These are phyloP conservation scores for Heliconius himera DNA, from an alignment of 1,140 invertebrate genomes.

Conservation along the genomic window DNA sequence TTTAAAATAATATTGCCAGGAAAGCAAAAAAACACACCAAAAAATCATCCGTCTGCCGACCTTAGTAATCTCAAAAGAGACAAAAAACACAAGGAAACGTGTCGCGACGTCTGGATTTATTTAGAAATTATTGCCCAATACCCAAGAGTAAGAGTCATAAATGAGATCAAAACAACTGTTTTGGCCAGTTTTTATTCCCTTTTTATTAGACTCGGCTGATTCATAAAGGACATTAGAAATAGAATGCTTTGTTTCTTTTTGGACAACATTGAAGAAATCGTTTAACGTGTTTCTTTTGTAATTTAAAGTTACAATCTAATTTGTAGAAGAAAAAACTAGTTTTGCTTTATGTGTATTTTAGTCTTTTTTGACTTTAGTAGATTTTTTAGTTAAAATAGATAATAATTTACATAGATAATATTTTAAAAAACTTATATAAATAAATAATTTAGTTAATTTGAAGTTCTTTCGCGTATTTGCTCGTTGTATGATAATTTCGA, in stretches of 20 bases:
- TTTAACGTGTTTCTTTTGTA: constrained; percentile 20
- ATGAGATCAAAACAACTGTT: constrained; percentile 45
- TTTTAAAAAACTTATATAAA: no score
- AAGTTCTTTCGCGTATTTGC: no score
- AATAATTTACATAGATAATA: no score
- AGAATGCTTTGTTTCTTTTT: constrained; percentile 25
- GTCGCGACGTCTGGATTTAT: constrained; percentile 48
- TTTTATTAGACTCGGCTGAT: constrained; percentile 39
- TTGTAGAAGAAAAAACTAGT: neutral
- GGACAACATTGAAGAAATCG: neutral
- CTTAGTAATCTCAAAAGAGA: constrained; percentile 36
- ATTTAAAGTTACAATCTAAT: constrained; percentile 1
- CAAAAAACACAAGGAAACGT: constrained; percentile 45
- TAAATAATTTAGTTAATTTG: no score
- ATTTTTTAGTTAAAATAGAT: no score
- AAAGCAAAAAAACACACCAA: neutral
- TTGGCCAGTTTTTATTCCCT: constrained; percentile 11
- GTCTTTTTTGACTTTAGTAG: no score
- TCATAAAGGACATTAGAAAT: constrained; percentile 41
- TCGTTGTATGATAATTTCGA: no score
- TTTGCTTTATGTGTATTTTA: neutral
- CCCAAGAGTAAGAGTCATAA: constrained; percentile 48
- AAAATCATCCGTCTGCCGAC: constrained; percentile 14
- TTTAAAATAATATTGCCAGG: neutral
- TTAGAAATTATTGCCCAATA: constrained; percentile 50